A percentile compares a stretch with the other conserved stretches of the same genome.
Evolutionary conservation across 2,797 vertebrate species (phyloP).

Genomic region (Myotis daubentonii): DNA sequence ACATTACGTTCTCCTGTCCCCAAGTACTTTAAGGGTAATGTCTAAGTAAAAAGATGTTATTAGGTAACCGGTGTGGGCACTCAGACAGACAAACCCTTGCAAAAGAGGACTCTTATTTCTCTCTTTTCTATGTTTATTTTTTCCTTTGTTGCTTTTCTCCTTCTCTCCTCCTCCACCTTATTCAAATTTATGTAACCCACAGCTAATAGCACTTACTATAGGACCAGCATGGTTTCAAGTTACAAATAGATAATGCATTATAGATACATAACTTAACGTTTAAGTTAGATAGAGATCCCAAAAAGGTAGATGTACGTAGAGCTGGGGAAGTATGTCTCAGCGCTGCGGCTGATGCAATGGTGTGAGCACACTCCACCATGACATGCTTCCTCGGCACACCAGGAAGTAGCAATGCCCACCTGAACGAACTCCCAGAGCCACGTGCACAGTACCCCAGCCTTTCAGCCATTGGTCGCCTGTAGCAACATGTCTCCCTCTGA

Average conservation of each 20-base stretch:
- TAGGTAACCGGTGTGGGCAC: background rate
- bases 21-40: accelerated
- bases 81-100: background rate
- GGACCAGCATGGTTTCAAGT: background rate
- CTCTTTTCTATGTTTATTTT: background rate
- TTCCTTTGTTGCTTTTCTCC: background rate
- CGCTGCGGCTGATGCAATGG: too few relatives aligned
- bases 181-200: background rate
- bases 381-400: too few relatives aligned
- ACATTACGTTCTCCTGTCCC: background rate
- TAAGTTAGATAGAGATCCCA: background rate
- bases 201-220: background rate
- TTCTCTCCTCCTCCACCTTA: background rate
- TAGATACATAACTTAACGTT: background rate
- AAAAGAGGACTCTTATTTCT: background rate
- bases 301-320: background rate
- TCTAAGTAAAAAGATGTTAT: background rate
- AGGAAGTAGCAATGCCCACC: too few relatives aligned
- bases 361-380: too few relatives aligned
- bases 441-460: too few relatives aligned
- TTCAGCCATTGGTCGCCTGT: too few relatives aligned
- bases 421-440: too few relatives aligned
- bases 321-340: too few relatives aligned
- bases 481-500: too few relatives aligned
- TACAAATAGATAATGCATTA: background rate